phyloP scores from a whole-genome alignment of 2,888 invertebrate species.

The Hyposoter didymator region DNA sequence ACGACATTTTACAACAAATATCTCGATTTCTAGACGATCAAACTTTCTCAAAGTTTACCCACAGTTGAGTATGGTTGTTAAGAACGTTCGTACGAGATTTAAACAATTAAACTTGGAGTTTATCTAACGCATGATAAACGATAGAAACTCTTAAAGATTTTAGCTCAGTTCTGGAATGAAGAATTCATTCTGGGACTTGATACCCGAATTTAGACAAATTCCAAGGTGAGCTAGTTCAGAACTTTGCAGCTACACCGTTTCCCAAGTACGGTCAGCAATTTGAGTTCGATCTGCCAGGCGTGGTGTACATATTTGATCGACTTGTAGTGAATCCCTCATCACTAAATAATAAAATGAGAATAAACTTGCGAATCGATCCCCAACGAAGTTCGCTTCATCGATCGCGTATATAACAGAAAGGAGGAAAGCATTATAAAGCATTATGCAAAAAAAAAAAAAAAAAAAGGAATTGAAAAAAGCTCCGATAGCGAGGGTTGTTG shows the following conservation, averaged over 20 bases:
- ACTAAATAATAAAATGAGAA: not conserved
- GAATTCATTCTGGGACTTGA: not conserved
- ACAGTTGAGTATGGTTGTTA: too few species aligned
- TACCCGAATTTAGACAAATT: not conserved
- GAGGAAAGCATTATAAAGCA: not conserved
- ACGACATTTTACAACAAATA: too few species aligned
- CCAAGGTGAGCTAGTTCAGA: not conserved
- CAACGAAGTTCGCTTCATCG: not conserved
- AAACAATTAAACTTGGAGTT: too few species aligned
- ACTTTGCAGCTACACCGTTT: not conserved
- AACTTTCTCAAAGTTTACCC: too few species aligned
- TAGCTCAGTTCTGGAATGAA: not conserved
- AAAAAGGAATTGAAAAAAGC: constrained; percentile 9
- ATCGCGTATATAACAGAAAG: constrained; percentile 30
- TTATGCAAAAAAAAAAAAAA: not conserved
- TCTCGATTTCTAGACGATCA: too few species aligned
- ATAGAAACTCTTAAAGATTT: too few species aligned
- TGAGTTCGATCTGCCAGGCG: not conserved
- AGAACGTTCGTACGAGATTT: too few species aligned
- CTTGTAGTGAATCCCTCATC: not conserved
- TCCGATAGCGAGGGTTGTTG: constrained; percentile 30
- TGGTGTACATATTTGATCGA: not conserved
- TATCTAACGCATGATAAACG: too few species aligned
- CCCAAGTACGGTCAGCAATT: not conserved
- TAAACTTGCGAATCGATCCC: not conserved